Evolutionary conservation across 2,113 vertebrate genomes (phyloP), one percentile per base, ranked within the genome.

Genomic region (Eptesicus fuscus): DNA sequence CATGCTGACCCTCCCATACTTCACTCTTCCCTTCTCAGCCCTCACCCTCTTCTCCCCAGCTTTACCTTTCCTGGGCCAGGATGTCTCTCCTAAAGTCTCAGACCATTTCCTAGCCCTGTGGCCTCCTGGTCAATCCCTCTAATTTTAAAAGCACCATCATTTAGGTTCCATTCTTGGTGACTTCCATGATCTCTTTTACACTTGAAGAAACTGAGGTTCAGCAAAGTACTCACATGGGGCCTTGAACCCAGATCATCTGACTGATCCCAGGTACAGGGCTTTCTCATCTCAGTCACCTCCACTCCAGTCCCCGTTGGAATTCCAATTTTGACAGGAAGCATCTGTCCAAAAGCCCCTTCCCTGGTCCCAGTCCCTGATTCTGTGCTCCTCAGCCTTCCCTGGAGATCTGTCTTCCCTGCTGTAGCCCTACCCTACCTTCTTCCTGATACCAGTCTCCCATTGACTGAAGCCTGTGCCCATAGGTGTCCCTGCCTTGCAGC

Each of bases 181-280:
- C 16, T 53, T 73, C 30, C 23, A 78, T 76, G 88, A 71, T 88
- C 56, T 83, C 69, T 86, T 84, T 83, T 28, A 88, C 44, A 71
- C 25, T 70, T 20, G 47, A 91, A 93, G 90, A 71, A 93, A 85
- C 77, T 17, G 82, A 94, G 40, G 61, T 44, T 88, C 78, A 73
- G 5, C 17, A 17, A 82, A 32, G 44, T 47, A 44, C 28, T 85
- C 92, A 78, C 0, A 3, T n/a, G 30, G 25, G 5, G 7, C 78
- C 77, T 79, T 32, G 56, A 83, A 74, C 13, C 51, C 59, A 59
- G 35, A 37, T 44, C 71, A 85, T 18, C 59, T 85, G 61, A 85
- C 23, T 61, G 51, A 91, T 86, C 59, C 70, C 65, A 70, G 56
- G 69, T 20, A 53, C 47, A 78, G 74, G 61, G 56, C 23, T 87